These are phyloP conservation scores for Chlorodrepanis virens DNA, from an alignment of 2,113 vertebrate genomes.

Conservation along the genomic window DNA sequence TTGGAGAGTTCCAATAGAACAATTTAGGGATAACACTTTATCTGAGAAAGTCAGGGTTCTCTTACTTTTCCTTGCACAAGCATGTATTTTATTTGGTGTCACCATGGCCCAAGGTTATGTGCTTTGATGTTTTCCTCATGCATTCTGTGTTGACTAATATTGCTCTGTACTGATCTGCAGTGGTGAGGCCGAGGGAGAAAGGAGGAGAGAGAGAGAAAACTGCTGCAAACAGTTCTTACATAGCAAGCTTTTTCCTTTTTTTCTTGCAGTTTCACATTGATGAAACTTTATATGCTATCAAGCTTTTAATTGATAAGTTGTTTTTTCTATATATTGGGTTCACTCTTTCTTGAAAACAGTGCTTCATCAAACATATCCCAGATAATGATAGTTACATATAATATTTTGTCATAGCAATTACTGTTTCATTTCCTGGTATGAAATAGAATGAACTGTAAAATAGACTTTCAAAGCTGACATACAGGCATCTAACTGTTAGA, in stretches of 20 bases:
- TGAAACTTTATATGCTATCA: neutral
- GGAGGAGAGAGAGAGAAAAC: neutral
- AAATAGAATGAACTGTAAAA: neutral
- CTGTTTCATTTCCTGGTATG: neutral
- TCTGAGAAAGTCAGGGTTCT: neutral
- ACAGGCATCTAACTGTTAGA: neutral
- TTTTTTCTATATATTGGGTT: neutral
- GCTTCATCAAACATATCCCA: neutral
- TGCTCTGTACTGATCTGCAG: neutral
- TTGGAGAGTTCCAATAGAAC: neutral
- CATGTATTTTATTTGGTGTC: neutral
- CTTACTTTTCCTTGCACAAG: neutral
- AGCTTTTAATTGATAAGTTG: neutral
- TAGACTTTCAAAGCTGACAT: neutral
- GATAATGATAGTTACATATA: neutral
- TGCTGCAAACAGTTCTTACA: neutral
- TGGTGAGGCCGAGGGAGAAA: neutral
- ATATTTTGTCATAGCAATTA: neutral
- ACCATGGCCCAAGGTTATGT: neutral
- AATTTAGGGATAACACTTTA: neutral
- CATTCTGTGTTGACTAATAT: neutral
- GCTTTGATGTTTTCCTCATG: neutral
- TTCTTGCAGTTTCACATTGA: neutral
- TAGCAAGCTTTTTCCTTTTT: neutral
- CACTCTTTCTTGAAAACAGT: neutral